Percentiles rank a stretch among this genome's conserved stretches.
These are phyloP conservation scores for Lepilemur ruficaudatus DNA, from an alignment of 2,797 vertebrate species.

Conservation along the genomic window DNA sequence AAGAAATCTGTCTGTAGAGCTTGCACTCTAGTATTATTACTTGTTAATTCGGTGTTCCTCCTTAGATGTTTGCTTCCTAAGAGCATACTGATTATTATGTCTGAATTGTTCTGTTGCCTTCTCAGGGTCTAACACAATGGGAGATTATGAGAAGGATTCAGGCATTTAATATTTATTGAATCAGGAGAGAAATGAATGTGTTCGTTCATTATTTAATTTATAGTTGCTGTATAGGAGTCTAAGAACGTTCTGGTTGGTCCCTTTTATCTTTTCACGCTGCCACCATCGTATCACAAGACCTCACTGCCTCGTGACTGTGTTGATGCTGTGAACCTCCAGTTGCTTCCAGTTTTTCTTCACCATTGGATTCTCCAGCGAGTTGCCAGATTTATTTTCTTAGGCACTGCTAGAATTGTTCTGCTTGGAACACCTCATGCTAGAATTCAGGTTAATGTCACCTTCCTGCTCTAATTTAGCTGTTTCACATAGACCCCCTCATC, in stretches of 20 bases:
- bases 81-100: not conserved
- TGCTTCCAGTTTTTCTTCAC: not conserved
- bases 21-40: not conserved
- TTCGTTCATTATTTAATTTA: not conserved
- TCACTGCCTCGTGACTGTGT: not conserved
- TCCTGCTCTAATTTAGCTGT: not conserved
- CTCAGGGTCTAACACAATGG: not conserved
- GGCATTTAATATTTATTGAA: not conserved
- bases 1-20: not conserved
- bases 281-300: not conserved
- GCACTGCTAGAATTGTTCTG: not conserved
- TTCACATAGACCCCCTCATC: not conserved
- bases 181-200: not conserved
- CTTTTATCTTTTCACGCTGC: not conserved
- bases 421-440: not conserved
- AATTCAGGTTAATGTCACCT: not conserved
- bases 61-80: not conserved
- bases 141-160: not conserved
- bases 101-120: not conserved
- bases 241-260: not conserved
- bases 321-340: not conserved
- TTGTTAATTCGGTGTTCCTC: not conserved
- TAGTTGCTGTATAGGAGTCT: not conserved
- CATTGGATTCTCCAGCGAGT: not conserved
- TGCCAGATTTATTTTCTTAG: not conserved